Evolutionary conservation across 2,113 vertebrate genomes (phyloP).

Genomic region (Melanotaenia duboulayi): DNA sequence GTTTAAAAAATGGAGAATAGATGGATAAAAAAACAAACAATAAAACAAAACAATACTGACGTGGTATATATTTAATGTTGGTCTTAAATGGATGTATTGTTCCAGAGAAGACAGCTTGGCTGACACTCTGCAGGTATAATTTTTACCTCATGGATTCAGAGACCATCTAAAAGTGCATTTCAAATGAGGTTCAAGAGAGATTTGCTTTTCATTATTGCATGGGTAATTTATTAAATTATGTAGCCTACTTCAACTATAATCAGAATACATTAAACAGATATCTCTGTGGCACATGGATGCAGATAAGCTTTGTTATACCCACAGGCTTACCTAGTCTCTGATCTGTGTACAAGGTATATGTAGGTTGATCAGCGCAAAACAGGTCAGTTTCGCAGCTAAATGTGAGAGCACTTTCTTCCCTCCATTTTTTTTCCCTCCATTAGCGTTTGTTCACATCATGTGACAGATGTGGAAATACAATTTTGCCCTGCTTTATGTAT

Average conservation of each 20-base stretch:
- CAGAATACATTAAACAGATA: constrained; percentile 7
- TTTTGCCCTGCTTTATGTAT: too few relatives aligned
- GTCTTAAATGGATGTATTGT: constrained; percentile 13
- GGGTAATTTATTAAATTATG: constrained; percentile 7
- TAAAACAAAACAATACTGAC: background rate
- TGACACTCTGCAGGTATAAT: background rate
- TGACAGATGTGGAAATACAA: too few relatives aligned
- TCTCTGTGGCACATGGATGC: constrained; percentile 2
- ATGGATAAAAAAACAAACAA: constrained; percentile 8
- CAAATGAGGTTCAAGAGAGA: background rate
- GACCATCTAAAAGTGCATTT: constrained; percentile 1
- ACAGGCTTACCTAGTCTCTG: background rate
- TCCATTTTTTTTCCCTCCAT: too few relatives aligned
- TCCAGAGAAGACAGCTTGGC: background rate
- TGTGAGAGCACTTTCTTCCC: background rate
- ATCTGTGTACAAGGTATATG: background rate
- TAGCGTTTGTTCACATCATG: background rate
- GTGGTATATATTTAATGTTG: background rate
- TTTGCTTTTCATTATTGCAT: background rate
- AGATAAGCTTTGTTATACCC: constrained; percentile 15
- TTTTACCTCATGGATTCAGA: constrained; percentile 11
- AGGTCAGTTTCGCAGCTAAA: background rate
- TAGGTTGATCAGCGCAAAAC: background rate
- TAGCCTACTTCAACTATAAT: constrained; percentile 16
- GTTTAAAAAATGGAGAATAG: background rate